Base-by-base conservation (phyloP, 1,140 invertebrate genomes). In the Aphelenchoides fujianensis region DNA sequence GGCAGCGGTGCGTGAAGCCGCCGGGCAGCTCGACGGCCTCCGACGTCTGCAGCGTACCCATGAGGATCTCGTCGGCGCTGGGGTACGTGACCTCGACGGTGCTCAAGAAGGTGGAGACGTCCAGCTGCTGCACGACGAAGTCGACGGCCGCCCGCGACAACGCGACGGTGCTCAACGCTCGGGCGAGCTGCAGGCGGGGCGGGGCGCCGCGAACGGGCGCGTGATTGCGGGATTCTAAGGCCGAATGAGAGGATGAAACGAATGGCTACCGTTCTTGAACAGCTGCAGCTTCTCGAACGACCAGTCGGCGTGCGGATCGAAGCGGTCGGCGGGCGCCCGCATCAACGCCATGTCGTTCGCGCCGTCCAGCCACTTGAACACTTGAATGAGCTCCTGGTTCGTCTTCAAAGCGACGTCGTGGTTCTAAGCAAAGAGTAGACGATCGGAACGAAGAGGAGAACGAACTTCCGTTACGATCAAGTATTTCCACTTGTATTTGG, bases 401-500 rank as follows among this genome's bases (percentile, higher is more conserved):
- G 70, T 71, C 35, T 71, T 71, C 27, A 71, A 30, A 35, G 34
- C 31, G 2, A 72, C 5, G 35, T 71, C 70, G 35, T 72, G 70
- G 30, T 72, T 72, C 68, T 70, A 70, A 70, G 53, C 12, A n/a
- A 61, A 32, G 53, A 66, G 31, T 30, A 27, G 16, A 3, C 27
- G 1, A 30, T 2, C 53, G 16, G 12, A n/a, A n/a, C n/a, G n/a
- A n/a, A n/a, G n/a, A n/a, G n/a, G n/a, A n/a, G n/a, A n/a, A n/a
- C 53, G 2, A n/a, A 66, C 72, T 53, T 75, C 72, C 34, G 76
- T 32, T 41, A 70, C 35, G 3, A 67, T 30, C 32, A 73, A 34
- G 53, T 73, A 75, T 9, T 75, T 75, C 72, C 74, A 75, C n/a
- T 59, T 27, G 28, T 31, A 74, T 16, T 52, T 9, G 1, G 9